Evolutionary conservation across 1,140 invertebrate genomes (phyloP).

Genomic region (Paralvinella palmiformis): DNA sequence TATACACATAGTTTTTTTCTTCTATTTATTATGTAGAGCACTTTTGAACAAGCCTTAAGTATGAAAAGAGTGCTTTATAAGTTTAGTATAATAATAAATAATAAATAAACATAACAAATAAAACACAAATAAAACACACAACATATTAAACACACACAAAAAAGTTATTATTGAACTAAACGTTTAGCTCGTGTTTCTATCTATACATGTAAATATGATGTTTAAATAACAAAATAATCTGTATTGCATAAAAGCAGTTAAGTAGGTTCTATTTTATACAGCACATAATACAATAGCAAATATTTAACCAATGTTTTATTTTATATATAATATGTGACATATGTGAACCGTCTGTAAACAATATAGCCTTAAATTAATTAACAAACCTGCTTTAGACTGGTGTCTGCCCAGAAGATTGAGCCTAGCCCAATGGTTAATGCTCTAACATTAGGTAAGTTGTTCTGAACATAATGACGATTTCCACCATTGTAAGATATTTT

Average conservation of each 20-base stretch:
- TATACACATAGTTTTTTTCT: not conserved
- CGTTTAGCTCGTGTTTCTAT: no score
- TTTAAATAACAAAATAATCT: not conserved
- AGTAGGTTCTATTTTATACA: no score
- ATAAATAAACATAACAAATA: no score
- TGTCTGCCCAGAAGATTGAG: conserved; percentile 92
- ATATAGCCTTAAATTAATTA: not conserved
- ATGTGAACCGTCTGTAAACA: not conserved
- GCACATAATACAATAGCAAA: not conserved
- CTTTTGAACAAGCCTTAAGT: no score
- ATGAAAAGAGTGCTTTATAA: no score
- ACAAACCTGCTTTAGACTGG: conserved; percentile 62
- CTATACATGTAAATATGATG: not conserved
- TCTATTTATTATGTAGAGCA: no score
- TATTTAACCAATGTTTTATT: not conserved
- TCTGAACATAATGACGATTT: conserved; percentile 63
- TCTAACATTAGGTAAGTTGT: conserved; percentile 90
- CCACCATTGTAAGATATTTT: conserved; percentile 51
- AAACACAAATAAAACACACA: not conserved
- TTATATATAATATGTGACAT: not conserved
- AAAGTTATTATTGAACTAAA: no score
- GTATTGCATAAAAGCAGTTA: not conserved
- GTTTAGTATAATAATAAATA: no score
- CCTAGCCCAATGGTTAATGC: conserved; percentile 74
- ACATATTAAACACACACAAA: not conserved